Base-by-base conservation (phyloP, 2,888 invertebrate genomes). In the Lycia hirtaria region DNA sequence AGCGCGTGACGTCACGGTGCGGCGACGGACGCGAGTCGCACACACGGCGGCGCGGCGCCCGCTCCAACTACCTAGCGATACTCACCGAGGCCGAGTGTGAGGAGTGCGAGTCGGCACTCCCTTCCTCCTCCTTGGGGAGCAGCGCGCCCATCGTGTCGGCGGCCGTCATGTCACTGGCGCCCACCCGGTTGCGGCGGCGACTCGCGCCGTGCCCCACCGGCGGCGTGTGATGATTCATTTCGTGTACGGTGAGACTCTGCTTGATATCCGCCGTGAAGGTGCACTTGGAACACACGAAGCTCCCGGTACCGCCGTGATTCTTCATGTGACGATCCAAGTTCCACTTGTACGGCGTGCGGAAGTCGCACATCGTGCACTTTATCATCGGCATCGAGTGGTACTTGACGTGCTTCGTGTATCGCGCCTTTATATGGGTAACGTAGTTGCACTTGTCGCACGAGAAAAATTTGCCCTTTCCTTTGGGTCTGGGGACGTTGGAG, bases 331-430 rank as follows among this genome's bases (percentile, higher is more conserved):
- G 94, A 81, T 98, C 98, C 85, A 97, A 93, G 88, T 98, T 98
- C 96, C 98, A 98, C 84, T 95, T 96, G 92, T 97, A 97, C 17
- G 98, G 97, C 14, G 98, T 98, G 64, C 96, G 95, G 83, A 98
- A 98, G 79, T 98, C 97, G 87, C 98, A 98, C 83, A 97, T 95
- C 56, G 96, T 96, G 85, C 98, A 98, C 87, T 98, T 97, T 70
- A 97, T 97, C 96, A 97, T 97, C 71, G 96, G 98, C 96, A 97
- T 97, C 56, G 97, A 96, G 84, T 98, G 98, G 83, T 97, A 97
- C 78, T 97, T 97, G 47, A 98, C 97, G 81, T 98, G 98, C 81
- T 98, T 98, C 57, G 97, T 97, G 81, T 95, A 98, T 56, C 97
- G 94, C 48, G 97, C 96, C 78, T 96, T 96, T 75, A 98, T 96